A percentile compares a stretch with the other conserved stretches of the same genome.
Conservation (phyloP, 2,888 invertebrate species). For the Drosophila hamatofila region DNA sequence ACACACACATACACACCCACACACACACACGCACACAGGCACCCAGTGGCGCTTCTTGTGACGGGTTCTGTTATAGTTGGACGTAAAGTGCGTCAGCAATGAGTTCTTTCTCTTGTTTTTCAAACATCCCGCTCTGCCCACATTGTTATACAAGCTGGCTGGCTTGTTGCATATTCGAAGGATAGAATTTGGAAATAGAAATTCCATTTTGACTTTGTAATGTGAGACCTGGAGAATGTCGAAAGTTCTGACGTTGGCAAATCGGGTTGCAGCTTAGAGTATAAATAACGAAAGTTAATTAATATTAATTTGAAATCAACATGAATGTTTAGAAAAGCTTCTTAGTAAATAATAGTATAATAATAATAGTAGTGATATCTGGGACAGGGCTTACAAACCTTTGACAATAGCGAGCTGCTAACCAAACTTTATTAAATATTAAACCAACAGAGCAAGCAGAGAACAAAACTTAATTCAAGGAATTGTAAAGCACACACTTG, state of each 20-base stretch:
- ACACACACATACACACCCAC: background rate
- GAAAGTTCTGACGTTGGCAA: background rate
- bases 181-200: background rate
- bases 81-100: constrained; percentile 20
- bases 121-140: background rate
- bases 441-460: background rate
- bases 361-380: background rate
- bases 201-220: constrained; percentile 8
- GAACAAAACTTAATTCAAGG: background rate
- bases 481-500: background rate
- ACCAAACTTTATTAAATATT: background rate
- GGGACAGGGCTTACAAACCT: background rate
- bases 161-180: constrained; percentile 13
- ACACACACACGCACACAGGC: background rate
- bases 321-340: background rate
- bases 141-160: background rate
- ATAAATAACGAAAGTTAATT: background rate
- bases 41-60: constrained; percentile 28
- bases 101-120: background rate
- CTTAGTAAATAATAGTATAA: background rate
- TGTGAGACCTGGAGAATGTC: background rate
- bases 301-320: background rate
- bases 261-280: background rate
- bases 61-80: constrained; percentile 20
- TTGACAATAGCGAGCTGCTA: background rate